These are phyloP conservation scores for Calliopum simillimum DNA, from an alignment of 2,888 invertebrate species.

Conservation along the genomic window DNA sequence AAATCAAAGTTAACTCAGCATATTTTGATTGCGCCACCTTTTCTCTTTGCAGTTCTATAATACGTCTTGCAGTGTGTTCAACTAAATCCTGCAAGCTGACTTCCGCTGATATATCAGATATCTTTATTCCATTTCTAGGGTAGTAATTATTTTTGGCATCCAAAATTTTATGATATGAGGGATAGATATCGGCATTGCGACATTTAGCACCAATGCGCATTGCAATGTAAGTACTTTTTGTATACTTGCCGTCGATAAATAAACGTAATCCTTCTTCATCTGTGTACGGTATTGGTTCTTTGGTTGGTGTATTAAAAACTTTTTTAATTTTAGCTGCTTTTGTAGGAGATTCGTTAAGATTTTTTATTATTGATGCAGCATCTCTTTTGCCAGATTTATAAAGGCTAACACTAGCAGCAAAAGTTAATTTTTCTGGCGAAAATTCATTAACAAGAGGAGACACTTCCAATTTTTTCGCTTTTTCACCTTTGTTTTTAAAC, in stretches of 20 bases:
- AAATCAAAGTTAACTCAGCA: not conserved
- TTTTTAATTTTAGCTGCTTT: constrained; percentile 1
- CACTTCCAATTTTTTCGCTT: not conserved
- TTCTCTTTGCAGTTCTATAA: constrained; percentile 11
- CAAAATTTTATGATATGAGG: not conserved
- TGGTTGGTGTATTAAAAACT: not conserved
- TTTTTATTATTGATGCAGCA: not conserved
- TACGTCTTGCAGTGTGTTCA: constrained; percentile 9
- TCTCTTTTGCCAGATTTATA: not conserved
- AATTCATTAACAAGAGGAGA: not conserved
- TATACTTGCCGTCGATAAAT: too few species aligned
- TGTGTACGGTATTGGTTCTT: not conserved
- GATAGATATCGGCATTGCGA: too few species aligned
- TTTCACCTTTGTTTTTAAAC: not conserved
- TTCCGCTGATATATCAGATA: constrained; percentile 26
- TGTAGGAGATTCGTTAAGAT: not conserved
- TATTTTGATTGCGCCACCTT: too few species aligned
- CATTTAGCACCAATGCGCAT: too few species aligned
- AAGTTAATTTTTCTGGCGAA: not conserved
- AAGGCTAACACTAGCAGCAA: too few species aligned
- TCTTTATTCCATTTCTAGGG: constrained; percentile 19
- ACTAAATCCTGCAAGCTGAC: constrained; percentile 8
- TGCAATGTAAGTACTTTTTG: too few species aligned
- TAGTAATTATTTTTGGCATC: constrained; percentile 32
- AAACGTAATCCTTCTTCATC: not conserved